Evolutionary conservation across 2,888 invertebrate genomes (phyloP), one percentile per base, ranked within the genome.

Genomic region (Oscheius sp.): DNA sequence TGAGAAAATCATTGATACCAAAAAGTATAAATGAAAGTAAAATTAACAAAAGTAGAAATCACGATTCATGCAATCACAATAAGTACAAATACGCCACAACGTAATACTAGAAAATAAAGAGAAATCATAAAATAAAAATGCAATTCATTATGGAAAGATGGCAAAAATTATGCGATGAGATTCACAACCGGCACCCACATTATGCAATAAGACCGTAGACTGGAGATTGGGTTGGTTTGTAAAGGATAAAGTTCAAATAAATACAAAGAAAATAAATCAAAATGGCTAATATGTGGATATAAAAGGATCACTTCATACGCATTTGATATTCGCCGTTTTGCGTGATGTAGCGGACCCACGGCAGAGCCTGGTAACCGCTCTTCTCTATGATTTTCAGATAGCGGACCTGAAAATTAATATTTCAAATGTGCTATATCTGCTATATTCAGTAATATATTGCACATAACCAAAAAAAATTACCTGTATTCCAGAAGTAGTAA

Each of bases 311-410:
- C 66, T 72, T 72, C 84, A 85, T 98, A 90, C 98, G 92, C 81
- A 98, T 91, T 89, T 98, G 97, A 89, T 99, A 98, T 90, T 99
- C 98, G 68, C 98, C 98, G 89, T 98, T 98, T 89, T 98, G 97
- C 52, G 98, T 99, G 80, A 99, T 98, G 89, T 98, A 99, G n/a
- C 98, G 92, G 5, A 98, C 98, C 98, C 98, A 98, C 0, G 98
- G 98, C 78, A 99, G 89, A 0, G 98, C 98, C 90, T 98, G 98
- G 89, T 98, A 98, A 0, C 98, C 98, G 89, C 96, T 96, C 90
- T 99, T 98, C 89, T 98, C 98, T 86, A 99, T 98, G 85, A 98
- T 98, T 90, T 97, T 97, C 88, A 97, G 91, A 89, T 97, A 96
- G 71, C 96, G 92, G 5, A 94, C 93, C 92, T 92, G 84, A 45